These are phyloP conservation scores for Rhinoraja longicauda DNA, from an alignment of 2,797 vertebrate species.

Conservation along the genomic window DNA sequence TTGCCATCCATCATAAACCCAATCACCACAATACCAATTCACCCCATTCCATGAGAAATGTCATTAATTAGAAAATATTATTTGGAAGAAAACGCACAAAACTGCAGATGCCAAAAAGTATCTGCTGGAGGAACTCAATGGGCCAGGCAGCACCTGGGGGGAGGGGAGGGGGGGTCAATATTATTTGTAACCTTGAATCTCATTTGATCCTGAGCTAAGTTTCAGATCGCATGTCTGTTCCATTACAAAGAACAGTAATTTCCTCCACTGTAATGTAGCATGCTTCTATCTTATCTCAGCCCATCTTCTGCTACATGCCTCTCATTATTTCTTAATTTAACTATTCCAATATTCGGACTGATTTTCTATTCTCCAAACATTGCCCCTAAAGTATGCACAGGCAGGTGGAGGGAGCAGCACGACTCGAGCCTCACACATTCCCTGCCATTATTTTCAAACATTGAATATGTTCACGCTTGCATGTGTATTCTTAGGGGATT, in stretches of 20 bases:
- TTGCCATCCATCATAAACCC: background rate
- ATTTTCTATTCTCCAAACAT: background rate
- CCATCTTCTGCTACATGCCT: background rate
- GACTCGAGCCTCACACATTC: no score
- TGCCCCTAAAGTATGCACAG: background rate
- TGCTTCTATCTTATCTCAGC: background rate
- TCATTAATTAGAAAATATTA: background rate
- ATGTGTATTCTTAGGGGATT: no score
- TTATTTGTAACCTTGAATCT: background rate
- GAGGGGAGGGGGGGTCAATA: no score
- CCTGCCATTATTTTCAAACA: no score
- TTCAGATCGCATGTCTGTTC: background rate
- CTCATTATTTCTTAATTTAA: background rate
- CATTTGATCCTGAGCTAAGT: background rate
- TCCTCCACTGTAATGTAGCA: background rate
- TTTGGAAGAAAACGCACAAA: background rate
- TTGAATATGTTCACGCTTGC: no score
- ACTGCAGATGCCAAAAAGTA: no score
- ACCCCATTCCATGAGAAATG: background rate
- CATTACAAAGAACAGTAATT: background rate
- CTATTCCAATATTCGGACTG: background rate
- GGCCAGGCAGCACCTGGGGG: no score
- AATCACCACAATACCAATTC: background rate
- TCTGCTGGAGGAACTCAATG: no score
- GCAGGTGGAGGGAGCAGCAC: no score